A percentile compares a stretch with the other conserved stretches of the same genome.
These are phyloP conservation scores for Syrphus vitripennis DNA, from an alignment of 2,888 invertebrate genomes.

Conservation along the genomic window DNA sequence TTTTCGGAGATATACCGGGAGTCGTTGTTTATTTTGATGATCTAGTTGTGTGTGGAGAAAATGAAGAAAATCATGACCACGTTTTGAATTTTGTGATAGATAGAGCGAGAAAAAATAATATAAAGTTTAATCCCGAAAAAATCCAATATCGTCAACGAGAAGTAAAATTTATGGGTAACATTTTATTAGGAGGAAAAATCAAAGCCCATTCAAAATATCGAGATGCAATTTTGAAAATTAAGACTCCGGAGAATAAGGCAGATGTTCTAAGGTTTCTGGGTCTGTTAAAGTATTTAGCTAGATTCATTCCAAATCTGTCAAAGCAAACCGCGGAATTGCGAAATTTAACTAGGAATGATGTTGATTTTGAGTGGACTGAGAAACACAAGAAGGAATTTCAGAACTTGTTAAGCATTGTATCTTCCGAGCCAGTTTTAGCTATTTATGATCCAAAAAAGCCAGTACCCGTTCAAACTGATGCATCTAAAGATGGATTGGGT, in stretches of 20 bases:
- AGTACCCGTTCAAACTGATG: slow-evolving; percentile 75
- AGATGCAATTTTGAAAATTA: slow-evolving; percentile 55
- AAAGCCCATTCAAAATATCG: slow-evolving; percentile 46
- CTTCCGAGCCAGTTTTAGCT: slow-evolving; percentile 33
- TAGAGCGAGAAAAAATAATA: slow-evolving; percentile 36
- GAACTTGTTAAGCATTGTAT: slow-evolving; percentile 12
- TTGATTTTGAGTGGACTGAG: slow-evolving; percentile 40
- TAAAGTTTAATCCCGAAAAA: slow-evolving; percentile 73
- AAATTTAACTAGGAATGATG: slow-evolving; percentile 42
- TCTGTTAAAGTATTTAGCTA: slow-evolving; percentile 63
- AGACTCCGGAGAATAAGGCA: slow-evolving; percentile 27
- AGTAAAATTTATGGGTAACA: slow-evolving; percentile 73
- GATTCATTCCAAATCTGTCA: slow-evolving; percentile 69
- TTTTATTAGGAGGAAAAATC: slow-evolving; percentile 69
- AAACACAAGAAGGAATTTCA: slow-evolving; percentile 43
- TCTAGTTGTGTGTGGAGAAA: slow-evolving; percentile 72
- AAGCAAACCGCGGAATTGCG: slow-evolving; percentile 25
- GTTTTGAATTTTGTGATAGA: slow-evolving; percentile 38
- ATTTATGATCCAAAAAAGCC: slow-evolving; percentile 65
- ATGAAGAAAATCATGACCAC: slow-evolving; percentile 63
- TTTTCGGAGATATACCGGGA: slow-evolving; percentile 76
- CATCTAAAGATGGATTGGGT: slow-evolving; percentile 45
- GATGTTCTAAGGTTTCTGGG: slow-evolving; percentile 53
- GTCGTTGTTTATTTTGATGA: slow-evolving; percentile 77
- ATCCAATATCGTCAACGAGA: slow-evolving; percentile 70